Evolutionary conservation across 2,113 vertebrate species (phyloP), one percentile per base, ranked within the genome.

Genomic region (Microcebus murinus): DNA sequence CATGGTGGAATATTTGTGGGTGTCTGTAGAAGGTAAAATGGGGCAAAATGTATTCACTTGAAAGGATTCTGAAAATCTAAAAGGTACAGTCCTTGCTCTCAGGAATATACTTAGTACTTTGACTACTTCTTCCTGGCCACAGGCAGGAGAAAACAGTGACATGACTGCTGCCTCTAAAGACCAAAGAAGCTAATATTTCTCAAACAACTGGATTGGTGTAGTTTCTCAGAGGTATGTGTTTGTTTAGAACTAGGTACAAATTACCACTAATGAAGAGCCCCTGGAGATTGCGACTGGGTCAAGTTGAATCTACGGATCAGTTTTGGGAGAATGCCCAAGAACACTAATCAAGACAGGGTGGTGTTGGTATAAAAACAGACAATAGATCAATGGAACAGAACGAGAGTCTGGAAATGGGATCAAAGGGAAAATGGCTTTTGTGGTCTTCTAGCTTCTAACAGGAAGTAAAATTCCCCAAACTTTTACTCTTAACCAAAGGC

Each of bases 81-180:
- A 83, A 90, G 8, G 0, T 23, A 34, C 9, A n/a, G 11, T 10
- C 2, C 12, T 14, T 88, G 20, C 10, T 73, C 4, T 77, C 0
- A 0, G 74, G 12, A 15, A 48, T 68, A 4, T n/a, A 23, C 48
- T 48, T 55, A 67, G 25, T 70, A 63, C 3, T 34, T 55, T 23
- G 57, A 77, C 20, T 67, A 55, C 14, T 81, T 76, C 20, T 80
- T 84, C 55, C 21, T 34, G 65, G 31, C 4, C 76, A 21, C 13
- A n/a, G 25, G 15, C n/a, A 61, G 20, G 71, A 36, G 61, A 29
- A 36, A 48, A 14, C 3, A 39, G 18, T 4, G 65, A 3, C 48
- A 6, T 4, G 18, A 13, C 23, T 0, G 10, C 23, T 39, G 3
- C 48, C 70, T 81, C 57, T 52, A 50, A 52, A 65, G 42, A 45